These are phyloP conservation scores for Pangasius krempfi DNA, from an alignment of 2,797 vertebrate species.

Conservation along the genomic window DNA sequence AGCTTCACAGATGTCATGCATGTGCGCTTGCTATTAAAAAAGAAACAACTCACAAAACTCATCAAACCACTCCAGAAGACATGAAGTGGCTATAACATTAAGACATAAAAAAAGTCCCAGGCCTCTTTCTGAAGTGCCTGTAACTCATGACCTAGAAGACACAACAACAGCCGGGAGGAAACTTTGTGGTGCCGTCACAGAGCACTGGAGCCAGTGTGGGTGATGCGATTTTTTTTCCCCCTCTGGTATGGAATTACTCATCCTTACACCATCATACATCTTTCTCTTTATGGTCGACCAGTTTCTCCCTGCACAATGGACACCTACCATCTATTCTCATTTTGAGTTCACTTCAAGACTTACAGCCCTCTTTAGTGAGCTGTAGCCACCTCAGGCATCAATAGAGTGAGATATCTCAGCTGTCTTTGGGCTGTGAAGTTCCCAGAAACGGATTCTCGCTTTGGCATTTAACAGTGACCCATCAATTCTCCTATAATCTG, in stretches of 20 bases:
- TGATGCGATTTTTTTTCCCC: slow-evolving; percentile 49
- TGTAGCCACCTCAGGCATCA: slow-evolving; percentile 72
- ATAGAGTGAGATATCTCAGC: slow-evolving; percentile 70
- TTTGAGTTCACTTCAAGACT: slow-evolving; percentile 64
- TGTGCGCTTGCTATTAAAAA: background rate
- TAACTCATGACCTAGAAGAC: slow-evolving; percentile 15
- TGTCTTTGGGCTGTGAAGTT: slow-evolving; percentile 63
- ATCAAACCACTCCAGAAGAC: background rate
- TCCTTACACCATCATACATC: slow-evolving; percentile 77
- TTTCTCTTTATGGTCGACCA: slow-evolving; percentile 78
- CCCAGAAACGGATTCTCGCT: slow-evolving; percentile 71
- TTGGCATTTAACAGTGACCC: slow-evolving; percentile 63
- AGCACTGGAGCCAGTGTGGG: slow-evolving; percentile 67
- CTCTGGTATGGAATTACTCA: slow-evolving; percentile 72
- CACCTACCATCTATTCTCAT: slow-evolving; percentile 84
- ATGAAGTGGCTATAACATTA: background rate
- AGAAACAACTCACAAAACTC: background rate
- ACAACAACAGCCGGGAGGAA: slow-evolving; percentile 33
- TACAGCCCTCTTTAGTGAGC: slow-evolving; percentile 68
- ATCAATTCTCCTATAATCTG: slow-evolving; percentile 44
- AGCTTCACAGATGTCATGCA: background rate
- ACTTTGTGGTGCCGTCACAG: slow-evolving; percentile 52
- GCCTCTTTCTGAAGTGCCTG: background rate
- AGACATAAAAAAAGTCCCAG: background rate
- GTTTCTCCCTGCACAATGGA: slow-evolving; percentile 75